These are phyloP conservation scores for Potamilus streckersoni DNA, from an alignment of 1,140 invertebrate species.

Conservation along the genomic window DNA sequence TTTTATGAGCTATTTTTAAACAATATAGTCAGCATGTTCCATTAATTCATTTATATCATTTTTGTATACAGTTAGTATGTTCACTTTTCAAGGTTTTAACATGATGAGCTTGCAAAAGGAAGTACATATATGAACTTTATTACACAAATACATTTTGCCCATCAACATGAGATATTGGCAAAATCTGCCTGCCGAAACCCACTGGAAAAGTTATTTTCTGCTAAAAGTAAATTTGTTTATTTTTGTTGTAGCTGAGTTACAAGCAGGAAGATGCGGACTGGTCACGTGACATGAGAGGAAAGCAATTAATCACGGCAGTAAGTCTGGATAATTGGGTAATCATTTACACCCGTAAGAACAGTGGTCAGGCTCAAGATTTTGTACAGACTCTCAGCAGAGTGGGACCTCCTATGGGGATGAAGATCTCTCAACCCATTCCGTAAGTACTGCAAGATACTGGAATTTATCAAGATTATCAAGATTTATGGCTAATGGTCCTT, in stretches of 20 bases:
- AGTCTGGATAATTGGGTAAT: constrained; percentile 56
- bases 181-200: no score
- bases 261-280: constrained; percentile 75
- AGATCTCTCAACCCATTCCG: constrained; percentile 70
- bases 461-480: no score
- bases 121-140: no score
- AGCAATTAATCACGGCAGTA: constrained; percentile 72
- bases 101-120: no score
- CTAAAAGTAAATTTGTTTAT: background rate
- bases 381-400: constrained; percentile 73
- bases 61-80: no score
- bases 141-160: no score
- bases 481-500: no score
- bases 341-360: constrained; percentile 66
- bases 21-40: no score
- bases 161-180: no score
- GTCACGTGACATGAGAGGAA: constrained; percentile 70
- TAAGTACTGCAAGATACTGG: constrained; percentile 32
- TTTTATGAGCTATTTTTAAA: no score
- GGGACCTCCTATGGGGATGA: constrained; percentile 76
- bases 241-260: constrained; percentile 45
- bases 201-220: background rate
- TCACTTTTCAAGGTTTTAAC: no score
- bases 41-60: no score
- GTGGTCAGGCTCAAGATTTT: constrained; percentile 76